Percentiles rank a stretch among this genome's conserved stretches.
phyloP scores from a whole-genome alignment of 2,113 vertebrate genomes.

The Rhinoderma darwinii region DNA sequence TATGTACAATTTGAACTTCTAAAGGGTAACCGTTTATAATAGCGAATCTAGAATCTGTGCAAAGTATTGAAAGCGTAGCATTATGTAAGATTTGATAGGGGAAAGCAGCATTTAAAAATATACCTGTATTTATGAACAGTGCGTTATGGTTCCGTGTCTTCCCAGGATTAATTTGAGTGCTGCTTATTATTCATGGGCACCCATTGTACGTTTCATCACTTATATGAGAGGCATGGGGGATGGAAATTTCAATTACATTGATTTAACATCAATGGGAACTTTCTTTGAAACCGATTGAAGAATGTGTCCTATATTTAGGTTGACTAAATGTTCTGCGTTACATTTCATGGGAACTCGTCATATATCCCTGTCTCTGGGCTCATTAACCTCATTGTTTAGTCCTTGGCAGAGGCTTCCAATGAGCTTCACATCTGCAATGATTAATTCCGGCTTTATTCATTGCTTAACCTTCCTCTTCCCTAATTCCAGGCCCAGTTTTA shows the following conservation, averaged over 20 bases:
- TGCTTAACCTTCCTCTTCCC: not conserved
- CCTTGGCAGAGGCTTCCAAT: constrained; percentile 2
- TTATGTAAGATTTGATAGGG: not conserved
- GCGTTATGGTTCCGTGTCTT: not conserved
- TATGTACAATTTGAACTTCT: not conserved
- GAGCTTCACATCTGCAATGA: constrained; percentile 25
- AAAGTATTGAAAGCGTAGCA: not conserved
- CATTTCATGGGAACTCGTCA: not conserved
- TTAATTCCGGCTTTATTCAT: constrained; percentile 20
- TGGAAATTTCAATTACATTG: constrained; percentile 25
- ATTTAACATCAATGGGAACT: constrained; percentile 36
- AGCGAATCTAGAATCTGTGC: too few relatives aligned
- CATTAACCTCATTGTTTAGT: constrained; percentile 43
- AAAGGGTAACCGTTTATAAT: too few relatives aligned
- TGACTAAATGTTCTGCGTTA: constrained; percentile 31
- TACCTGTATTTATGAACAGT: not conserved
- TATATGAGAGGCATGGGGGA: not conserved
- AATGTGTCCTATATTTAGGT: constrained; percentile 21
- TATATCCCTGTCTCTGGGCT: constrained; percentile 28
- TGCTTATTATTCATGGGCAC: not conserved
- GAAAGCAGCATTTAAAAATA: not conserved
- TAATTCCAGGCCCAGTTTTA: not conserved
- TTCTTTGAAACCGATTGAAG: constrained; percentile 33
- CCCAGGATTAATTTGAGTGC: not conserved
- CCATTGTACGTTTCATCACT: not conserved